These are phyloP conservation scores for Zhengitettix transpicula DNA, from an alignment of 2,888 invertebrate genomes.

Conservation along the genomic window DNA sequence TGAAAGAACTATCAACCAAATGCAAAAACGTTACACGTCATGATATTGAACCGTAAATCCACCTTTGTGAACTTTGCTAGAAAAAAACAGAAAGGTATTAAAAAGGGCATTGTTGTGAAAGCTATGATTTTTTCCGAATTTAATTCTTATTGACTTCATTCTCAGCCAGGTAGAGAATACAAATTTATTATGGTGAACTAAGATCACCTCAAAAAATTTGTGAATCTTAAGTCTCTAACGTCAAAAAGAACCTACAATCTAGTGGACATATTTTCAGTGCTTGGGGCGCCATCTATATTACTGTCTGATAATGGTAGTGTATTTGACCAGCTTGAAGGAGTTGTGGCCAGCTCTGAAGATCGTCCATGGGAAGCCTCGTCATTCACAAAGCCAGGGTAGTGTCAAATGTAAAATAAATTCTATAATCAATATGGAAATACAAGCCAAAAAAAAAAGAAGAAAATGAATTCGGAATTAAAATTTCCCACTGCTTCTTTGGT, in stretches of 20 bases:
- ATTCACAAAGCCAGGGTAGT: too few species aligned
- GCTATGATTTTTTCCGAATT: not conserved
- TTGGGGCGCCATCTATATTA: not conserved
- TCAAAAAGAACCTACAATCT: not conserved
- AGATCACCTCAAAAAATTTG: not conserved
- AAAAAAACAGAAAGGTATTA: constrained; percentile 16
- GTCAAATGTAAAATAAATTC: too few species aligned
- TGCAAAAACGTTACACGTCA: constrained; percentile 15
- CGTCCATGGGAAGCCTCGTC: too few species aligned
- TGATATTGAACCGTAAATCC: not conserved
- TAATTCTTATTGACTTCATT: not conserved
- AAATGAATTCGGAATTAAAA: not conserved
- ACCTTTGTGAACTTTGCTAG: constrained; percentile 17
- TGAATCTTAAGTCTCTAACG: not conserved
- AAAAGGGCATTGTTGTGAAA: not conserved
- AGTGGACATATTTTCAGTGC: not conserved
- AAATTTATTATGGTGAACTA: not conserved
- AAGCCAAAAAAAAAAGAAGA: not conserved
- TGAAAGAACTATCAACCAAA: constrained; percentile 14
- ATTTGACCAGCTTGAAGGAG: not conserved
- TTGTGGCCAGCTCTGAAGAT: not conserved
- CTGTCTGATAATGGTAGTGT: not conserved
- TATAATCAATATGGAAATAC: too few species aligned
- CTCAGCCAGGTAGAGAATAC: not conserved
- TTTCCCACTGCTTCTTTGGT: not conserved